These are phyloP conservation scores for Catalaphyllia jardinei DNA, from an alignment of 64 coral and sea anemone genomes.

Conservation along the genomic window DNA sequence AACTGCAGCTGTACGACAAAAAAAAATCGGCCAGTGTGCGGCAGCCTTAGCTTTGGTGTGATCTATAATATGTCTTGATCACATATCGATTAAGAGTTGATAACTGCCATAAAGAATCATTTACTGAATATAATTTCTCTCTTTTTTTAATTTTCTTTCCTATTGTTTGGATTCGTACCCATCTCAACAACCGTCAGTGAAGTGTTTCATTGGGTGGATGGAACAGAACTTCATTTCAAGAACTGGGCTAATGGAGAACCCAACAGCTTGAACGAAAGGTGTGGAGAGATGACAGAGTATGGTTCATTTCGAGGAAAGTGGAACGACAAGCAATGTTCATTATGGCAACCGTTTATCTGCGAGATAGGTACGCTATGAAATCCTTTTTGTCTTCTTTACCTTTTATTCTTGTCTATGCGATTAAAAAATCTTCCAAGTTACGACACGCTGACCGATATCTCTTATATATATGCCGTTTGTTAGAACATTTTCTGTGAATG, in stretches of 20 bases:
- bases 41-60: too few species aligned
- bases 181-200: not conserved
- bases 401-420: not conserved
- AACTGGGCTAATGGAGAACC: not conserved
- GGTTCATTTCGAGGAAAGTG: not conserved
- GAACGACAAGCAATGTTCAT: not conserved
- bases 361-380: not conserved
- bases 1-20: too few species aligned
- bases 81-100: too few species aligned
- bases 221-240: not conserved
- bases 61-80: too few species aligned
- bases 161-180: not conserved
- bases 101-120: too few species aligned
- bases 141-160: not conserved
- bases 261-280: not conserved
- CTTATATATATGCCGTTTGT: too few species aligned
- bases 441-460: too few species aligned
- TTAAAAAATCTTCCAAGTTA: too few species aligned
- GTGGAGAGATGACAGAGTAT: conserved; percentile 35
- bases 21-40: too few species aligned
- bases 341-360: not conserved
- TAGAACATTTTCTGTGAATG: too few species aligned
- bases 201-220: not conserved
- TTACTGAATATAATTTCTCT: too few species aligned
- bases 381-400: not conserved